A percentile compares a stretch with the other conserved stretches of the same genome.
phyloP scores from a whole-genome alignment of 2,797 vertebrate species.

The Melanotaenia parkinsoni region DNA sequence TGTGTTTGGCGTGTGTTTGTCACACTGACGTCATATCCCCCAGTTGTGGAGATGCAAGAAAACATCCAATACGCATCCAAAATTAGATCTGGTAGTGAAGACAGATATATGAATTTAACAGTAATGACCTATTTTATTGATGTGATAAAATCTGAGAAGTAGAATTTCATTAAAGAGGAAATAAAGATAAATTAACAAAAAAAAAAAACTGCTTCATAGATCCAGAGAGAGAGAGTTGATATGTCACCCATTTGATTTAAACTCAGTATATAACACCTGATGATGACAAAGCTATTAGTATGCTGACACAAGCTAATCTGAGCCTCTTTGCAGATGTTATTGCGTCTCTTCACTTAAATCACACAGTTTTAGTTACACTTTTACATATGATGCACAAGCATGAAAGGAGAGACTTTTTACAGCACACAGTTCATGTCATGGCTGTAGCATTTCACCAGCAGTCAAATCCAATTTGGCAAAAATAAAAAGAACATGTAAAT shows the following conservation, averaged over 20 bases:
- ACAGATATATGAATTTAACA: no score
- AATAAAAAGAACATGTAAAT: conserved; percentile 12
- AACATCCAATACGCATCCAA: no score
- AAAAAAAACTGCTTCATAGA: background rate
- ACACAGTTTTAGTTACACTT: background rate
- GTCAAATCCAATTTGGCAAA: conserved; percentile 19
- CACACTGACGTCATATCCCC: no score
- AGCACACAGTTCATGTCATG: conserved; percentile 2
- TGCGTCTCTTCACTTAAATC: background rate
- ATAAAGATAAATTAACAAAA: background rate
- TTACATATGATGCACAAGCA: background rate
- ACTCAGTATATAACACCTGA: no score
- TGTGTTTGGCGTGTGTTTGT: no score
- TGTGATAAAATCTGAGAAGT: background rate
- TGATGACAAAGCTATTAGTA: no score
- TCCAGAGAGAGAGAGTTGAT: background rate
- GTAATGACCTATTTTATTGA: no score
- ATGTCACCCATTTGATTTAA: no score
- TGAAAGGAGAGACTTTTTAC: background rate
- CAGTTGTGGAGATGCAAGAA: no score
- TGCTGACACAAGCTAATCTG: background rate
- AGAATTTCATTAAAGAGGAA: background rate
- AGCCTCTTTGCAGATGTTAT: background rate
- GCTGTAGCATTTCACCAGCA: conserved; percentile 11
- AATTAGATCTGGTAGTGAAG: no score